Evolutionary conservation across 2,797 vertebrate species (phyloP).

Genomic region (Anguilla pacifica): DNA sequence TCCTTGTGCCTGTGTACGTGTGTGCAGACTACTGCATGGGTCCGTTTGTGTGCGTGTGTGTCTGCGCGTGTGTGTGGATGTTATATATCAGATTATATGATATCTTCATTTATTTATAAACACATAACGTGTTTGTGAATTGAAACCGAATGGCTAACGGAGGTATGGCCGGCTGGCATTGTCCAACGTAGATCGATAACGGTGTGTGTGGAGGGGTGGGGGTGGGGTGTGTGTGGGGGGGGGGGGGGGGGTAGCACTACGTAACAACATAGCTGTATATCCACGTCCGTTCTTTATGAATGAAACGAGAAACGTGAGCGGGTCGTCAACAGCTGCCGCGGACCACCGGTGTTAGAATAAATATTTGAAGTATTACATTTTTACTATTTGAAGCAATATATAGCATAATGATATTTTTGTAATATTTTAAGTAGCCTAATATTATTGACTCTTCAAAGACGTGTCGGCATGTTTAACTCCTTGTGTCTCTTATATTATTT

Average conservation of each 20-base stretch:
- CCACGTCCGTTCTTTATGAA: slow-evolving; percentile 77
- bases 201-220: slow-evolving; percentile 1
- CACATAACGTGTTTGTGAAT: slow-evolving; percentile 39
- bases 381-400: too few relatives aligned
- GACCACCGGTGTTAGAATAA: slow-evolving; percentile 9
- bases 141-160: slow-evolving; percentile 23
- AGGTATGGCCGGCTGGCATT: background rate
- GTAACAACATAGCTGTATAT: slow-evolving; percentile 66
- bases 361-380: too few relatives aligned
- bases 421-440: background rate
- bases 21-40: slow-evolving; percentile 24
- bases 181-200: slow-evolving; percentile 6
- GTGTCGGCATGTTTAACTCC: background rate
- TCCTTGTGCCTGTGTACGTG: slow-evolving; percentile 1
- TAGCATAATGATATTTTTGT: too few relatives aligned
- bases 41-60: background rate
- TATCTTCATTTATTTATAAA: background rate
- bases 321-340: slow-evolving; percentile 40
- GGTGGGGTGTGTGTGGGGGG: background rate
- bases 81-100: background rate
- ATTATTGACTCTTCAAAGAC: background rate
- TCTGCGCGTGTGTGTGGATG: background rate
- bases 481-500: background rate
- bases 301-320: slow-evolving; percentile 65
- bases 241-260: slow-evolving; percentile 47